A percentile compares a stretch with the other conserved stretches of the same genome.
Evolutionary conservation across 2,113 vertebrate species (phyloP).

Genomic region (Clupea harengus): DNA sequence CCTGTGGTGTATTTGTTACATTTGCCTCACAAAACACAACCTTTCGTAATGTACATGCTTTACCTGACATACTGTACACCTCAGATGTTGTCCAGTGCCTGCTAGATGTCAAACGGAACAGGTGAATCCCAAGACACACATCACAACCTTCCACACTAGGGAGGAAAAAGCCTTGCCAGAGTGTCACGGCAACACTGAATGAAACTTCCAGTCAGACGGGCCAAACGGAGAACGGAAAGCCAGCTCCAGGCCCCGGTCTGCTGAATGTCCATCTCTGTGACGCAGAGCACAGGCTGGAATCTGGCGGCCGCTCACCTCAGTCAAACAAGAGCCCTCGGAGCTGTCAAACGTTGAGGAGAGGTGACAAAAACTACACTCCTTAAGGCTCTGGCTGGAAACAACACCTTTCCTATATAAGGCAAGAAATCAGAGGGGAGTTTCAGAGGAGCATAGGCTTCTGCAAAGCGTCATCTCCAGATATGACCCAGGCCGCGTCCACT

Average conservation of each 20-base stretch:
- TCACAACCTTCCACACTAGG: slow-evolving; percentile 17
- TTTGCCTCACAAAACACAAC: slow-evolving; percentile 6
- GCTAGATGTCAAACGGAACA: background rate
- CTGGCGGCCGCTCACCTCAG: slow-evolving; percentile 64
- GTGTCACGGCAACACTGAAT: slow-evolving; percentile 31
- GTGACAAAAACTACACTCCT: slow-evolving; percentile 62
- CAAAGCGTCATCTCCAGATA: slow-evolving; percentile 58
- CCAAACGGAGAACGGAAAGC: background rate
- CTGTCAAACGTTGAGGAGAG: slow-evolving; percentile 63
- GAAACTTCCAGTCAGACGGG: slow-evolving; percentile 12
- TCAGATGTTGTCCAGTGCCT: background rate
- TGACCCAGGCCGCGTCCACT: slow-evolving; percentile 51
- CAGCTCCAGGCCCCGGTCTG: slow-evolving; percentile 48
- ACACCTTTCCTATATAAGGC: slow-evolving; percentile 69
- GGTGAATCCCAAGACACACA: background rate
- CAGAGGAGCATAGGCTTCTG: slow-evolving; percentile 45
- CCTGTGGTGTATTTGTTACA: background rate
- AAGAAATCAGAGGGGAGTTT: slow-evolving; percentile 48
- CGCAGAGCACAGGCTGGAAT: slow-evolving; percentile 56
- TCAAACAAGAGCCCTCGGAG: slow-evolving; percentile 66
- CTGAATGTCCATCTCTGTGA: slow-evolving; percentile 55
- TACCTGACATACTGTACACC: background rate
- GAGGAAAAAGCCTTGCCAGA: slow-evolving; percentile 18
- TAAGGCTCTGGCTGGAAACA: slow-evolving; percentile 56
- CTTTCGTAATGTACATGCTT: background rate